Conservation (phyloP, 2,113 vertebrate genomes). For the human (Homo sapiens) region DNA sequence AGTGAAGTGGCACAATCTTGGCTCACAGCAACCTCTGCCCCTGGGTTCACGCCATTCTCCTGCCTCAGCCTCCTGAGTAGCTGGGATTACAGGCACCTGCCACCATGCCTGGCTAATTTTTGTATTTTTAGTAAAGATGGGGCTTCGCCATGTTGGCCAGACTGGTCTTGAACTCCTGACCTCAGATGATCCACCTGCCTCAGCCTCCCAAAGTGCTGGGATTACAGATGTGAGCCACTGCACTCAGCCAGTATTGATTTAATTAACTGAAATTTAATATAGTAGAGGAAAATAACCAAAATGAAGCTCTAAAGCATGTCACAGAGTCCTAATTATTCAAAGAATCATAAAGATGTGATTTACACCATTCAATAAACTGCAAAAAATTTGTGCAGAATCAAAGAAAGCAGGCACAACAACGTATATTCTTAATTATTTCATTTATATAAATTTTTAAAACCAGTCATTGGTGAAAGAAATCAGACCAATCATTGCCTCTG, state of each 20-base stretch:
- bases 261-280: not conserved
- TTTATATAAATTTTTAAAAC: not conserved
- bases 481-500: not conserved
- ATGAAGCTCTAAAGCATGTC: not conserved
- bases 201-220: too few relatives aligned
- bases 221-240: too few relatives aligned
- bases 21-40: too few relatives aligned
- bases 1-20: too few relatives aligned
- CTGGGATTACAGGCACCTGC: too few relatives aligned
- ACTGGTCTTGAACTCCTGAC: too few relatives aligned
- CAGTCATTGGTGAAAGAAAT: not conserved
- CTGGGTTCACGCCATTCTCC: too few relatives aligned
- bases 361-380: not conserved
- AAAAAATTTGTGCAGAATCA: not conserved
- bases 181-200: too few relatives aligned
- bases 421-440: not conserved
- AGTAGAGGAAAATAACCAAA: not conserved
- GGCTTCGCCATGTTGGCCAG: too few relatives aligned
- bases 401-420: not conserved
- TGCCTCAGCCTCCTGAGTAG: too few relatives aligned
- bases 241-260: not conserved
- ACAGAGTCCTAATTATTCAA: not conserved
- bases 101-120: too few relatives aligned
- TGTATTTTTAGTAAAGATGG: too few relatives aligned
- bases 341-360: not conserved